Conservation (phyloP, 2,113 vertebrate species). For the Canis aureus region DNA sequence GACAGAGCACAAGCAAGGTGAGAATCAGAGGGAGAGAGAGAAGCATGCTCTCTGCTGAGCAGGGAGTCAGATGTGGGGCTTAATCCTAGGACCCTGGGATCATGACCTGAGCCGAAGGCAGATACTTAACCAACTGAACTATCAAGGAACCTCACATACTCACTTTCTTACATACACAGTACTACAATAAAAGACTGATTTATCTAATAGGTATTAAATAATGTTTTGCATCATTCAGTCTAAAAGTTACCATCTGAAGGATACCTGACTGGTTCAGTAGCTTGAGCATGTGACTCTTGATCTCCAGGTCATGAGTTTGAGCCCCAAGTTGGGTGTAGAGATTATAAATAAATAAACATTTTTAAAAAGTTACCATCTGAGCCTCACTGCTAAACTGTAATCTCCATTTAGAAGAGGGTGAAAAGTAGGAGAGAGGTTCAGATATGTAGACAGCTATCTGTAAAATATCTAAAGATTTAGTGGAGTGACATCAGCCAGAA, state of each 20-base stretch:
- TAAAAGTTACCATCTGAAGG: not conserved
- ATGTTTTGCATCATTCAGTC: not conserved
- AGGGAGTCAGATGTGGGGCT: too few species aligned
- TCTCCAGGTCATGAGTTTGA: not conserved
- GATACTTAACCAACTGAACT: too few species aligned
- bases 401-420: not conserved
- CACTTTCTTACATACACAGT: not conserved
- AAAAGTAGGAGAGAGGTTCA: not conserved
- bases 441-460: not conserved
- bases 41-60: too few species aligned
- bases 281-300: not conserved
- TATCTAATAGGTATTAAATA: not conserved
- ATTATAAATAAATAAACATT: not conserved
- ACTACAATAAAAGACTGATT: not conserved
- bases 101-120: too few species aligned
- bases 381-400: not conserved
- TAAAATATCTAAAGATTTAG: conserved; percentile 26
- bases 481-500: not conserved
- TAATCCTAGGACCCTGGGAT: too few species aligned
- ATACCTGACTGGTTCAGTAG: not conserved
- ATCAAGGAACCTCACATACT: not conserved
- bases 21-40: too few species aligned
- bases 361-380: not conserved
- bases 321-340: not conserved
- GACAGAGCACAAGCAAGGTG: too few species aligned